phyloP scores from a whole-genome alignment of 2,888 invertebrate genomes.

The Eremobia ochroleuca region DNA sequence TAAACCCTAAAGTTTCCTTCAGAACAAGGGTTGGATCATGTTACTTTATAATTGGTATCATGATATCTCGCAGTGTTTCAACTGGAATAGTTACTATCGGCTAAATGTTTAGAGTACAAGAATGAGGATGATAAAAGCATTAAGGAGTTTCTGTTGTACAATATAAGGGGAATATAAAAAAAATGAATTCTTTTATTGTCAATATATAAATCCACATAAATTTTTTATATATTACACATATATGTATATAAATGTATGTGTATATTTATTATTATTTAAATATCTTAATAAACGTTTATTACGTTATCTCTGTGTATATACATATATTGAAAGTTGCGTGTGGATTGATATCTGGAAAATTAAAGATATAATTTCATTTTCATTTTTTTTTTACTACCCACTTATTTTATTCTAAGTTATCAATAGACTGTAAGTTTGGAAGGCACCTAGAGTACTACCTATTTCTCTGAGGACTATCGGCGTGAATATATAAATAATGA shows the following conservation, averaged over 20 bases:
- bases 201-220: no score
- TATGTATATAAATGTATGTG: no score
- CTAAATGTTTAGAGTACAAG: not conserved
- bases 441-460: not conserved
- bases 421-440: not conserved
- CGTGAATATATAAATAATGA: not conserved
- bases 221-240: no score
- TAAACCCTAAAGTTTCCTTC: slow-evolving; percentile 56
- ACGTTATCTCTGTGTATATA: no score
- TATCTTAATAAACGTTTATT: no score
- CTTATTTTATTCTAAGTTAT: not conserved
- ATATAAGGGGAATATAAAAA: not conserved
- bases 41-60: slow-evolving; percentile 61
- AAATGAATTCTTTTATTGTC: no score
- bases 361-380: not conserved
- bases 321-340: no score
- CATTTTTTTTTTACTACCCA: no score
- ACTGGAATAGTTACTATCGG: slow-evolving; percentile 4
- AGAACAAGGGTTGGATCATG: slow-evolving; percentile 46
- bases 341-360: not conserved
- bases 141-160: not conserved
- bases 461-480: not conserved
- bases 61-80: not conserved
- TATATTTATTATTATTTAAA: no score
- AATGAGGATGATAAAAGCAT: not conserved